A percentile compares a stretch with the other conserved stretches of the same genome.
These are phyloP conservation scores for Tenrec ecaudatus DNA, from an alignment of 2,113 vertebrate genomes.

Conservation along the genomic window DNA sequence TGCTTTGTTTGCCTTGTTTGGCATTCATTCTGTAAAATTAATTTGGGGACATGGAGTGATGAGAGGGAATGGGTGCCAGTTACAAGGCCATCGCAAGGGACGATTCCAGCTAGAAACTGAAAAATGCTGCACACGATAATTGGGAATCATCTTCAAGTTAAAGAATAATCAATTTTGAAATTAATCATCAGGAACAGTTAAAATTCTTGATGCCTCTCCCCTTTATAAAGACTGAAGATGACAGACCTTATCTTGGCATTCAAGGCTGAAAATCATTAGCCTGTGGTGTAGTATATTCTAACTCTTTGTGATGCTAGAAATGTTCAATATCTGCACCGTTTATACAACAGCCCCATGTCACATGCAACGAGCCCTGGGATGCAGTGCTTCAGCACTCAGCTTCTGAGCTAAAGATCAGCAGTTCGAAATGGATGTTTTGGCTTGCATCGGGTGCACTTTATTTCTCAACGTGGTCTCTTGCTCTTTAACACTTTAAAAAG, in stretches of 20 bases:
- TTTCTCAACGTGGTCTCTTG: background rate
- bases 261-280: background rate
- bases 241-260: conserved; percentile 37
- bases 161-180: conserved; percentile 21
- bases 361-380: background rate
- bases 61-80: background rate
- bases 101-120: conserved; percentile 42
- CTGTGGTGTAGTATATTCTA: background rate
- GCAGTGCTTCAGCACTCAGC: background rate
- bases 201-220: background rate
- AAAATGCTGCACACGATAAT: conserved; percentile 49
- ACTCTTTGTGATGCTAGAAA: background rate
- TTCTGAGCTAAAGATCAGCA: background rate
- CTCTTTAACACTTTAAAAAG: background rate
- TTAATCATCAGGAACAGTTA: conserved; percentile 47
- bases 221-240: conserved; percentile 49
- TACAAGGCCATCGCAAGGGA: conserved; percentile 51
- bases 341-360: background rate
- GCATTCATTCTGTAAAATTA: conserved; percentile 69
- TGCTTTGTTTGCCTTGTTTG: conserved; percentile 69
- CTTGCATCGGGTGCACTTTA: background rate
- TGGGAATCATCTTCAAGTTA: conserved; percentile 25
- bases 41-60: conserved; percentile 60
- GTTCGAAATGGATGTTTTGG: background rate
- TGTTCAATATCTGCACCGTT: background rate